Evolutionary conservation across 2,888 invertebrate genomes (phyloP).

Genomic region (Nyleta sp.): DNA sequence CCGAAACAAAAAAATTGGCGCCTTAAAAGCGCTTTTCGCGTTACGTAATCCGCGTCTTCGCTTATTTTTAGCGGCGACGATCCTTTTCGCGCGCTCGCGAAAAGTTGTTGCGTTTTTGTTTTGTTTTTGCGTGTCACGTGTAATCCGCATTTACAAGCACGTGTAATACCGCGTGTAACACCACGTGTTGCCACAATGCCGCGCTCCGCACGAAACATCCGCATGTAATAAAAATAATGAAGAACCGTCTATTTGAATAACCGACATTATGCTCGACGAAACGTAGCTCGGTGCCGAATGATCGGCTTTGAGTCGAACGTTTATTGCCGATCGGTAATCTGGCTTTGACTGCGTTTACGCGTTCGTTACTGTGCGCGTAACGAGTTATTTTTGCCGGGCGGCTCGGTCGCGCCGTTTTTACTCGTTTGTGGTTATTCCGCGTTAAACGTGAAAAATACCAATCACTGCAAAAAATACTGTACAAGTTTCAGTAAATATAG

Average conservation of each 20-base stretch:
- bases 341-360: background rate
- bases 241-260: conserved; percentile 15
- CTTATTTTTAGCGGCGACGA: background rate
- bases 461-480: too few relatives aligned
- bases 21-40: too few relatives aligned
- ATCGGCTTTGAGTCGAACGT: background rate
- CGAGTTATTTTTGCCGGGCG: too few relatives aligned
- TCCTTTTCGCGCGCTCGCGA: background rate
- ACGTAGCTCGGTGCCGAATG: background rate
- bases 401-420: too few relatives aligned
- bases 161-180: conserved; percentile 49
- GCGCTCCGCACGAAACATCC: conserved; percentile 22
- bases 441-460: too few relatives aligned
- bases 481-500: too few relatives aligned
- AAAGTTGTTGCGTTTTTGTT: conserved; percentile 33
- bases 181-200: conserved; percentile 49
- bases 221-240: conserved; percentile 42
- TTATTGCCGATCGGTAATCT: background rate
- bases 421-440: too few relatives aligned
- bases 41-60: background rate
- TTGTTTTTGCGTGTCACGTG: conserved; percentile 41
- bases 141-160: conserved; percentile 54
- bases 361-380: too few relatives aligned
- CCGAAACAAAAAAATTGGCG: too few relatives aligned
- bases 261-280: background rate